A percentile compares a stretch with the other conserved stretches of the same genome.
phyloP scores from a whole-genome alignment of 2,888 invertebrate species.

The Euphydryas editha region DNA sequence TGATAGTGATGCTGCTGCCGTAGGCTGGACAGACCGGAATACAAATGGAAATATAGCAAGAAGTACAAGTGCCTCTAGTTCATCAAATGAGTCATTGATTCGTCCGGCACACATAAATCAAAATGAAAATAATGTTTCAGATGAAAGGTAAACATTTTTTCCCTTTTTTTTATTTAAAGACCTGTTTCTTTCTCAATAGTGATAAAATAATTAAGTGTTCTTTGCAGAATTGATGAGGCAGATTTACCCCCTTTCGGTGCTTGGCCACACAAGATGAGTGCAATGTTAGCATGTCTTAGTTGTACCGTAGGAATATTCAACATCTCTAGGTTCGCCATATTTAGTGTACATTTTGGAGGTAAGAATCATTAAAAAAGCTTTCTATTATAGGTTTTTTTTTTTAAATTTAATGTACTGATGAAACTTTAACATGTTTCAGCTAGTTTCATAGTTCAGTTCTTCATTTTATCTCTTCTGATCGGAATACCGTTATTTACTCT shows the following conservation, averaged over 20 bases:
- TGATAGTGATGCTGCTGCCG: slow-evolving; percentile 69
- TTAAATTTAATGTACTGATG: background rate
- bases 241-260: slow-evolving; percentile 74
- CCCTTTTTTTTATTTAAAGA: background rate
- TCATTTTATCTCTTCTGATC: slow-evolving; percentile 90
- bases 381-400: background rate
- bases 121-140: slow-evolving; percentile 57
- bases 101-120: slow-evolving; percentile 56
- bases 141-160: slow-evolving; percentile 64
- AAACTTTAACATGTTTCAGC: slow-evolving; percentile 79
- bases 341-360: slow-evolving; percentile 94
- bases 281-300: slow-evolving; percentile 91
- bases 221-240: slow-evolving; percentile 72
- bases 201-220: slow-evolving; percentile 14
- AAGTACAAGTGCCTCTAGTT: slow-evolving; percentile 70
- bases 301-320: slow-evolving; percentile 95
- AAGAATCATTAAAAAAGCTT: slow-evolving; percentile 49
- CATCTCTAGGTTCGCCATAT: slow-evolving; percentile 93
- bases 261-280: slow-evolving; percentile 85
- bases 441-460: slow-evolving; percentile 94
- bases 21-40: slow-evolving; percentile 70
- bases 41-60: slow-evolving; percentile 67
- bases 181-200: background rate
- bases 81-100: slow-evolving; percentile 70
- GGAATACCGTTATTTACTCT: slow-evolving; percentile 94